phyloP scores from a whole-genome alignment of 2,113 vertebrate genomes.

The Machaerirhynchus nigripectus region DNA sequence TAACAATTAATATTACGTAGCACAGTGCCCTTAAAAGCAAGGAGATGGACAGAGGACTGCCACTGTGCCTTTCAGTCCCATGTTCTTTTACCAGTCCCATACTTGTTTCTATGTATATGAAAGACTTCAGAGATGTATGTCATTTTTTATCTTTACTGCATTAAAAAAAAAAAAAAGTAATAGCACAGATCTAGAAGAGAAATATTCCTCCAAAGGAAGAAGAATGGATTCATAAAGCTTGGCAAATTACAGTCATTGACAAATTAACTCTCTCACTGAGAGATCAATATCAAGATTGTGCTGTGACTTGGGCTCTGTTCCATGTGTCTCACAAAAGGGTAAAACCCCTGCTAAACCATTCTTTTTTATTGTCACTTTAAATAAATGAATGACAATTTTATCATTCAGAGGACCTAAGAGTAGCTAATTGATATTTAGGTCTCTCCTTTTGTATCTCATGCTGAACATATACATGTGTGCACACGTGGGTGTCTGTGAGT shows the following conservation, averaged over 20 bases:
- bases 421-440: neutral
- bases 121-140: slow-evolving; percentile 3
- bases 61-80: neutral
- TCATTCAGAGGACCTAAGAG: slow-evolving; percentile 6
- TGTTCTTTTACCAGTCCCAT: neutral
- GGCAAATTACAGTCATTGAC: slow-evolving; percentile 65
- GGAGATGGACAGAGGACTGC: neutral
- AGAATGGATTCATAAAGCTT: slow-evolving; percentile 65
- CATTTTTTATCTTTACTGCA: slow-evolving; percentile 41
- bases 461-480: neutral
- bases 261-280: slow-evolving; percentile 56
- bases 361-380: slow-evolving; percentile 39
- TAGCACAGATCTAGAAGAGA: slow-evolving; percentile 27
- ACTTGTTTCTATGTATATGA: neutral
- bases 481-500: neutral
- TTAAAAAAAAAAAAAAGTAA: slow-evolving; percentile 8
- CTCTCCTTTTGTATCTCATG: neutral
- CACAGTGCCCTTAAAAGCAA: neutral
- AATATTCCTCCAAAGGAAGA: slow-evolving; percentile 53
- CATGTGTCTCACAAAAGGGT: slow-evolving; percentile 29
- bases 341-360: slow-evolving; percentile 20
- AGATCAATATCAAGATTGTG: slow-evolving; percentile 58
- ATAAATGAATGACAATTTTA: slow-evolving; percentile 39
- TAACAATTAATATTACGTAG: neutral
- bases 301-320: slow-evolving; percentile 36